phyloP scores from a whole-genome alignment of 2,113 vertebrate genomes.

The Seriola dumerili region DNA sequence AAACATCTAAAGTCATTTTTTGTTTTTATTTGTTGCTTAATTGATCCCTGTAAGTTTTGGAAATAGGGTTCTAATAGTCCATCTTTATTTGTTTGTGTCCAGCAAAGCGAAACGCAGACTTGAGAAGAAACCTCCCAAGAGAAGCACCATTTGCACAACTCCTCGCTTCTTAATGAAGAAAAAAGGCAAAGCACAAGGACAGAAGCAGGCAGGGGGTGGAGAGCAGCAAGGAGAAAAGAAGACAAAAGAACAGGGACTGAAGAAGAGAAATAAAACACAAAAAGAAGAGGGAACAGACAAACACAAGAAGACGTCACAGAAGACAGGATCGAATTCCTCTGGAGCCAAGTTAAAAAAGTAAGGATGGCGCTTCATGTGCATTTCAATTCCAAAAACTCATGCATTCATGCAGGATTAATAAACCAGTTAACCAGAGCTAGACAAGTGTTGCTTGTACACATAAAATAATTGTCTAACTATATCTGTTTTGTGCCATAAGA shows the following conservation, averaged over 20 bases:
- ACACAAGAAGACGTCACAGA: conserved; percentile 3
- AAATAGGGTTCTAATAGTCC: neutral
- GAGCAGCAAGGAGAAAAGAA: conserved; percentile 72
- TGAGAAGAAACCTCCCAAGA: conserved; percentile 91
- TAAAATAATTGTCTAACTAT: neutral
- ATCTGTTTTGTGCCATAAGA: neutral
- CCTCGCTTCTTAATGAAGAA: conserved; percentile 89
- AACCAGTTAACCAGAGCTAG: neutral
- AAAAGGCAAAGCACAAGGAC: conserved; percentile 26
- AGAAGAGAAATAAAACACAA: conserved; percentile 37
- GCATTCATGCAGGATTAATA: neutral
- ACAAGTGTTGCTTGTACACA: neutral
- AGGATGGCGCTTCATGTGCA: neutral
- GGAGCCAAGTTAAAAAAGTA: conserved; percentile 66
- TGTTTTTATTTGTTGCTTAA: neutral
- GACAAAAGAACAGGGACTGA: conserved; percentile 41
- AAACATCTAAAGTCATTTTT: neutral
- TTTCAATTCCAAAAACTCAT: neutral
- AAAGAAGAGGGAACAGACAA: conserved; percentile 31
- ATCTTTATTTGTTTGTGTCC: conserved; percentile 31
- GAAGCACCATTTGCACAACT: conserved; percentile 91
- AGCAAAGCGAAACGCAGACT: conserved; percentile 94
- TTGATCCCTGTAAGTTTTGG: neutral
- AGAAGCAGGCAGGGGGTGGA: neutral
- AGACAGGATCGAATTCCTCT: conserved; percentile 4